phyloP scores from a whole-genome alignment of 1,140 invertebrate genomes.

The Physella acuta region DNA sequence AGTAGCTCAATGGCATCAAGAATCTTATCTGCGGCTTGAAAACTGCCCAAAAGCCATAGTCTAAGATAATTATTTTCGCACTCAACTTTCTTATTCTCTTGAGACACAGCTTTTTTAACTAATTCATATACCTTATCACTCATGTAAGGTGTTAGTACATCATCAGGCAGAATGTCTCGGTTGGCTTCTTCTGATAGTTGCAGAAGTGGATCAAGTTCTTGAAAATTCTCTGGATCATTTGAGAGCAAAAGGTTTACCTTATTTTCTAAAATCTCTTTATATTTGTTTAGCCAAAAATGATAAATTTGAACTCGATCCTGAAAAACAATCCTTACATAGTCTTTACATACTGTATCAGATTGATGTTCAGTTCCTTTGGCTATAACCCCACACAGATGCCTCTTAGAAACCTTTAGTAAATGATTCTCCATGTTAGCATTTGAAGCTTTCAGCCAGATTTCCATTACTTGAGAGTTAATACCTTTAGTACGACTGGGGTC shows the following conservation, averaged over 20 bases:
- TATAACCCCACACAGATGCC: constrained; percentile 5
- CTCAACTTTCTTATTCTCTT: neutral
- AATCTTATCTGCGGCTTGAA: constrained; percentile 4
- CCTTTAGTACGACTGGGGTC: neutral
- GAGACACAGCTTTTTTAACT: constrained; percentile 2
- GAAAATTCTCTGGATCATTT: constrained; percentile 12
- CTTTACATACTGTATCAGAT: too few species aligned
- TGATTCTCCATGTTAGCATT: constrained; percentile 24
- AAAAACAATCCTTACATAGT: too few species aligned
- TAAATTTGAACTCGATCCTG: constrained; percentile 16
- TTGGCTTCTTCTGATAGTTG: constrained; percentile 15
- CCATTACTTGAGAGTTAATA: neutral
- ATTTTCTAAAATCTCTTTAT: neutral
- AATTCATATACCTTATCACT: constrained; percentile 6
- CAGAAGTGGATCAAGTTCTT: constrained; percentile 8
- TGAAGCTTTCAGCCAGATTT: constrained; percentile 19
- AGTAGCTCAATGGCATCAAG: constrained; percentile 20
- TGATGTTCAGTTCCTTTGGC: neutral
- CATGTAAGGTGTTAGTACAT: constrained; percentile 31
- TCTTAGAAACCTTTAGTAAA: neutral
- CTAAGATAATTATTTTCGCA: neutral
- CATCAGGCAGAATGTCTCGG: constrained; percentile 31
- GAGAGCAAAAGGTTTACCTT: constrained; percentile 17
- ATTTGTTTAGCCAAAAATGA: constrained; percentile 5
- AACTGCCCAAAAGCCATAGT: constrained; percentile 7